These are phyloP conservation scores for Agrypnia vestita DNA, from an alignment of 1,140 invertebrate species.

Conservation along the genomic window DNA sequence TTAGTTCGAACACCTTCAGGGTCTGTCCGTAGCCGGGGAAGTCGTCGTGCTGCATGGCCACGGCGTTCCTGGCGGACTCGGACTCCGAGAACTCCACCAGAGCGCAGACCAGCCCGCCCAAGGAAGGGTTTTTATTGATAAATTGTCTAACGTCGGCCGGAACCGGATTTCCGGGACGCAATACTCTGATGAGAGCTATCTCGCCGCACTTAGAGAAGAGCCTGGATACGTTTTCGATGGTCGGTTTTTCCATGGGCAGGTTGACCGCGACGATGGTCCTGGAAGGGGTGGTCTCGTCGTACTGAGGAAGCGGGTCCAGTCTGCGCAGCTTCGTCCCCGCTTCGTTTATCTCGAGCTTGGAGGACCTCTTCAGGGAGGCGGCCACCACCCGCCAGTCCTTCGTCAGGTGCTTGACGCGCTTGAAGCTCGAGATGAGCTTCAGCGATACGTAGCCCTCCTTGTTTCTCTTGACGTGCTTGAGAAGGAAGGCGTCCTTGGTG, in stretches of 20 bases:
- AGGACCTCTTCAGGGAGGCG: slow-evolving; percentile 84
- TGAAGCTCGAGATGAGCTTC: slow-evolving; percentile 94
- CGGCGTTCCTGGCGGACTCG: slow-evolving; percentile 85
- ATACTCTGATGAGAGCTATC: slow-evolving; percentile 88
- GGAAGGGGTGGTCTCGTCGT: slow-evolving; percentile 92
- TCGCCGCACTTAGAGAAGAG: slow-evolving; percentile 90
- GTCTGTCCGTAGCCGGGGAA: slow-evolving; percentile 67
- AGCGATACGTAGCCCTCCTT: slow-evolving; percentile 96
- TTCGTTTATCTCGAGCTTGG: slow-evolving; percentile 91
- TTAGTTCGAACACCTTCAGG: slow-evolving; percentile 74
- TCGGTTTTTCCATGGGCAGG: slow-evolving; percentile 87
- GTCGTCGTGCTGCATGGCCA: slow-evolving; percentile 74
- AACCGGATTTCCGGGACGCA: slow-evolving; percentile 89
- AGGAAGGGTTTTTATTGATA: slow-evolving; percentile 91
- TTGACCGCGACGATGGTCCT: slow-evolving; percentile 91
- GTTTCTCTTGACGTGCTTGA: slow-evolving; percentile 95
- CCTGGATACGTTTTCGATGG: slow-evolving; percentile 90
- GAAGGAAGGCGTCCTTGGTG: slow-evolving; percentile 93
- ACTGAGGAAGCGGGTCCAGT: slow-evolving; percentile 87
- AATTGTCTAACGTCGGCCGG: slow-evolving; percentile 92
- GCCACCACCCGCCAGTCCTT: slow-evolving; percentile 95
- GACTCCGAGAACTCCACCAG: slow-evolving; percentile 92
- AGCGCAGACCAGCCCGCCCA: slow-evolving; percentile 88
- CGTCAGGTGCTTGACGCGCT: slow-evolving; percentile 92
- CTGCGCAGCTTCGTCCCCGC: slow-evolving; percentile 92